These are phyloP conservation scores for Phylloscopus whistleri DNA, from an alignment of 2,113 vertebrate species.

Conservation along the genomic window DNA sequence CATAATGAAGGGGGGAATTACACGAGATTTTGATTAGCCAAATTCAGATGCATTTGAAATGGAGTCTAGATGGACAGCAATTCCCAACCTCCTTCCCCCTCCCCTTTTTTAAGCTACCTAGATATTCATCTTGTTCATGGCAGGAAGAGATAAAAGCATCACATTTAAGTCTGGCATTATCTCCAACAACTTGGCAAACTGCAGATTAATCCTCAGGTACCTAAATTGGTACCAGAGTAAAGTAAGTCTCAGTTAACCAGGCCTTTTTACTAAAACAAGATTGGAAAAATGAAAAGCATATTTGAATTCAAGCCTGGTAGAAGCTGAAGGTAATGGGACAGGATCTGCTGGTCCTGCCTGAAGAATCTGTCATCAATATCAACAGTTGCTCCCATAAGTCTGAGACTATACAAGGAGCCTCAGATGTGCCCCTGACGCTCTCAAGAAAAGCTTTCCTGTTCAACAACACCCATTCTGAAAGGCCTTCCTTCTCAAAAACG, in stretches of 20 bases:
- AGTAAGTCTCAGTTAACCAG: neutral
- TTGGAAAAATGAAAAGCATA: neutral
- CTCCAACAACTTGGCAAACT: neutral
- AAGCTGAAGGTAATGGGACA: neutral
- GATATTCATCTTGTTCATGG: neutral
- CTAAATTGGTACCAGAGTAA: neutral
- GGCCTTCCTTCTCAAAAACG: neutral
- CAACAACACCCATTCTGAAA: neutral
- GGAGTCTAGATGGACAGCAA: neutral
- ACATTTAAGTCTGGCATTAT: neutral
- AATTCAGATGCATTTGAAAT: neutral
- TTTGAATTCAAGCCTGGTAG: neutral
- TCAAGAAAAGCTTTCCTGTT: neutral
- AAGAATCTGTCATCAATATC: neutral
- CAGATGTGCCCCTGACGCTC: neutral
- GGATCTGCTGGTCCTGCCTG: neutral
- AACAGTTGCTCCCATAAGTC: neutral
- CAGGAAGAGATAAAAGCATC: neutral
- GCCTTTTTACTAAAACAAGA: neutral
- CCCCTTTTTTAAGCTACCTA: neutral
- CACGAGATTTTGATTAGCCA: neutral
- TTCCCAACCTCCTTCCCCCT: fast-evolving
- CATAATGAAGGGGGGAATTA: neutral
- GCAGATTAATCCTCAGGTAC: neutral
- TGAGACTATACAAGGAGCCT: neutral